Evolutionary conservation across 2,888 invertebrate species (phyloP), one percentile per base, ranked within the genome.

Genomic region (Tromatobia lineatoria): DNA sequence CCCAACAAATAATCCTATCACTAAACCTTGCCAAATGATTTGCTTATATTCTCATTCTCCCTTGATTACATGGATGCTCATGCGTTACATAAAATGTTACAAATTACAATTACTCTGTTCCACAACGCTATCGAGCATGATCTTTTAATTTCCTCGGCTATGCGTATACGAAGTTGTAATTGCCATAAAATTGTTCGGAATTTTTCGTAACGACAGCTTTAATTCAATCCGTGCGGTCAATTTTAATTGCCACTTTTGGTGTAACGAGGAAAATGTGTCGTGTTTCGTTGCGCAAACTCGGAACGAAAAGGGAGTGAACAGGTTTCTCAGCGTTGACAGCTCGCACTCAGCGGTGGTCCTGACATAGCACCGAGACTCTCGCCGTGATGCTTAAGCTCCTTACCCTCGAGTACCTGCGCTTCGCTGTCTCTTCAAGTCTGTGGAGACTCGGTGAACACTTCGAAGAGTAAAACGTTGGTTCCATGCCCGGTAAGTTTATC

Each of bases 331-430:
- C 38, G 75, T 47, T 47, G 75, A 76, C 77, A 70, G 76, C 76
- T 45, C 57, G 71, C 52, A 61, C 67, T 69, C 83, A 83, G 83
- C 80, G 83, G 83, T 83, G 83, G 83, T 80, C 80, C 80, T 67
- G 69, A 67, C 76, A 54, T 80, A 52, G 71, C 71, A 76, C 20
- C 66, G 71, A 52, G 83, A 59, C 42, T 71, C 42, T 66, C 57
- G 47, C 66, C 13, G 45, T 69, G 73, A 54, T 70, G 67, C 59
- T 80, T 75, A 64, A 83, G 70, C 77, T 69, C 70, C 38, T 69
- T 83, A 83, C 74, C 74, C 34, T 67, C 34, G 47, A 50, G 50
- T 76, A 29, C 34, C n/a, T 66, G 66, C 42, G 18, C 20, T 38
- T 20, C 4, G 20, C 29, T 23, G 57, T 59, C 38, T 64, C 52